These are phyloP conservation scores for Bombus haemorrhoidalis DNA, from an alignment of 1,140 invertebrate species.

Conservation along the genomic window DNA sequence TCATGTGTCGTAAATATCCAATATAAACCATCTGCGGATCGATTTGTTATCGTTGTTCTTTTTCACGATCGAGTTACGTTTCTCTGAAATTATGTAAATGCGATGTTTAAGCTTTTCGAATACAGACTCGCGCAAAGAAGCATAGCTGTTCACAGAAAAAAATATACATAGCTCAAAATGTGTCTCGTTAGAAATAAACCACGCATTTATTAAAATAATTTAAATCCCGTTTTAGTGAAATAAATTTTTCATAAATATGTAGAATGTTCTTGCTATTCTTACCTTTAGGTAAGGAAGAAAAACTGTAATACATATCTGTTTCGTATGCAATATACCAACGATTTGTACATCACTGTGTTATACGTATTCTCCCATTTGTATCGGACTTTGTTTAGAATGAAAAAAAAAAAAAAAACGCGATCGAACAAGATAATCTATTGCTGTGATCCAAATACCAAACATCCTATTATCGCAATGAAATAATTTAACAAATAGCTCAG, in stretches of 20 bases:
- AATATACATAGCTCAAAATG: neutral
- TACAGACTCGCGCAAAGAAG: neutral
- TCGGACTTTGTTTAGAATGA: neutral
- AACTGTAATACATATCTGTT: neutral
- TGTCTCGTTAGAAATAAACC: too few relatives aligned
- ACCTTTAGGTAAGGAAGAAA: neutral
- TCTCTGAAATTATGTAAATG: neutral
- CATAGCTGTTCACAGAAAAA: neutral
- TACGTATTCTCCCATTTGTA: neutral
- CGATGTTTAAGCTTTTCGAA: neutral
- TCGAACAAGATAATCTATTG: neutral
- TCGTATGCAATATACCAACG: neutral
- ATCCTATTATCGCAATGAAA: neutral
- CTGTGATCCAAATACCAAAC: neutral
- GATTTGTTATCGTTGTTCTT: neutral
- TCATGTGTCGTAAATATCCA: slow-evolving; percentile 40
- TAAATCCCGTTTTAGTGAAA: neutral
- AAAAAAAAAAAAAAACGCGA: neutral
- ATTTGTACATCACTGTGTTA: neutral
- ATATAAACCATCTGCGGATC: neutral
- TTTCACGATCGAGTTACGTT: neutral
- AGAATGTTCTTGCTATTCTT: neutral
- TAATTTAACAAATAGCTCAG: neutral
- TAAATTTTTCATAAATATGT: neutral
- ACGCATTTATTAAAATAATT: neutral